Percentiles rank a stretch among this genome's conserved stretches.
These are phyloP conservation scores for Strix uralensis DNA, from an alignment of 2,113 vertebrate genomes.

Conservation along the genomic window DNA sequence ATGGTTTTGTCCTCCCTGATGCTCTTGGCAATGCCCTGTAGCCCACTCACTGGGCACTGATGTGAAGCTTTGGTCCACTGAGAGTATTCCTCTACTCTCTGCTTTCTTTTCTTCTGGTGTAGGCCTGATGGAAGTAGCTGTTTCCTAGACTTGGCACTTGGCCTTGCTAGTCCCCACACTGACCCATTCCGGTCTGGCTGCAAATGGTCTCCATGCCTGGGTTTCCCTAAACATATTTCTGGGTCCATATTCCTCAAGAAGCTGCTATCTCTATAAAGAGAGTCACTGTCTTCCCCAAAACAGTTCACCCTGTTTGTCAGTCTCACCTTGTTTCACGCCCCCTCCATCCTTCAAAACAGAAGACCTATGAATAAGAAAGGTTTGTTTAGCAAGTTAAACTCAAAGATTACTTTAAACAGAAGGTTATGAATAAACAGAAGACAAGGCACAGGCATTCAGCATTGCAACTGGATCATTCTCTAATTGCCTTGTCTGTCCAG, in stretches of 20 bases:
- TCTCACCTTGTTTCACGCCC: background rate
- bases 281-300: background rate
- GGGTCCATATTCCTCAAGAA: background rate
- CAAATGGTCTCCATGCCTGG: background rate
- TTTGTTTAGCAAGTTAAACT: slow-evolving; percentile 13
- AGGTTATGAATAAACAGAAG: background rate
- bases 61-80: background rate
- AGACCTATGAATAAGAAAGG: background rate
- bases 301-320: background rate
- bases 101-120: background rate
- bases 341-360: background rate
- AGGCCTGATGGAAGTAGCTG: background rate
- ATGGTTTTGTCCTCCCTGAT: background rate
- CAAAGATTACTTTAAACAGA: background rate
- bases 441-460: background rate
- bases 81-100: background rate
- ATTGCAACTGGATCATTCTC: background rate
- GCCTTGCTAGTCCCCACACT: background rate
- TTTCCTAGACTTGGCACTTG: background rate
- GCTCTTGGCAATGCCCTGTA: background rate
- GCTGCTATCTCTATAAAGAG: background rate
- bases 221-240: background rate
- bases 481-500: background rate
- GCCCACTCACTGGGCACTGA: background rate
- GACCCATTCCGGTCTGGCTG: background rate